Conservation (phyloP, 2,888 invertebrate genomes). For the Apotomis capreana region DNA sequence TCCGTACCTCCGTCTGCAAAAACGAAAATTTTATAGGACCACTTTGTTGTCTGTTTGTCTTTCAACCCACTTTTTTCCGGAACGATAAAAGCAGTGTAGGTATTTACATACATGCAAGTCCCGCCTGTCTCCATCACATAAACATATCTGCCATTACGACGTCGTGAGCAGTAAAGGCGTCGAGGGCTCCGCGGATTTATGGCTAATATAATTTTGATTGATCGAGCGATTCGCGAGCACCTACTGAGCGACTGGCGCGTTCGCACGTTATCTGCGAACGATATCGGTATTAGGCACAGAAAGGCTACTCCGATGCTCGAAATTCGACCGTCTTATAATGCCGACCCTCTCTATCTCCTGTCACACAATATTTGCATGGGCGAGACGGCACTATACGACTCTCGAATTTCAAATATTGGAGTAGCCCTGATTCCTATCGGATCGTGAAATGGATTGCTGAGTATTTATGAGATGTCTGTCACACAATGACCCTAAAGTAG, state of each 20-base stretch:
- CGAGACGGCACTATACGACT: no score
- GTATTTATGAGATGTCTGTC: background rate
- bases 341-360: no score
- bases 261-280: conserved; percentile 34
- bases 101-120: background rate
- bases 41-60: no score
- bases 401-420: no score
- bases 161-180: conserved; percentile 33
- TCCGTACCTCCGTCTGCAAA: no score
- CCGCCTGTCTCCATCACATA: background rate
- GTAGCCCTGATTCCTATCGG: background rate
- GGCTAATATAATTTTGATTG: conserved; percentile 83
- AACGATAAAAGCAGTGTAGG: no score
- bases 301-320: no score
- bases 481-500: background rate
- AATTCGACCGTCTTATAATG: no score
- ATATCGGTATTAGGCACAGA: conserved; percentile 11
- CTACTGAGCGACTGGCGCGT: conserved; percentile 29
- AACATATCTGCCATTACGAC: background rate
- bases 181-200: conserved; percentile 73
- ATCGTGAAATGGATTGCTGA: conserved; percentile 10
- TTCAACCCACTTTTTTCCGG: no score
- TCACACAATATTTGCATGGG: no score
- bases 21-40: no score
- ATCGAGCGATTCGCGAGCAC: conserved; percentile 60